A percentile compares a stretch with the other conserved stretches of the same genome.
phyloP scores from a whole-genome alignment of 1,140 invertebrate genomes.

The Lethocerus indicus region DNA sequence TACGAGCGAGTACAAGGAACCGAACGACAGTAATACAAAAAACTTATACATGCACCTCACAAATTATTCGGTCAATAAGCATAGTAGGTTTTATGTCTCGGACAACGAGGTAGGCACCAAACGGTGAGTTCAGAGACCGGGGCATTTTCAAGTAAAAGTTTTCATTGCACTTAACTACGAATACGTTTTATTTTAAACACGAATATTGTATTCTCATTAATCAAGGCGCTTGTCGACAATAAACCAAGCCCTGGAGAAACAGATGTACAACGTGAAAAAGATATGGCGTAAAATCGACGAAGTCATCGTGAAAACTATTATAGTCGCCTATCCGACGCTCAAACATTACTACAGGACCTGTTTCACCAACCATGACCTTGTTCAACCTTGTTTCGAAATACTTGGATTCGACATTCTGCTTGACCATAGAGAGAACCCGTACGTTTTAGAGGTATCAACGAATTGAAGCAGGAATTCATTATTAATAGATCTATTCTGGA shows the following conservation, averaged over 20 bases:
- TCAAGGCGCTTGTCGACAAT: no score
- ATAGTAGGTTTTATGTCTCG: constrained; percentile 58
- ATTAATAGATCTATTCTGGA: no score
- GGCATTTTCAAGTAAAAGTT: background rate
- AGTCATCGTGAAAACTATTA: constrained; percentile 75
- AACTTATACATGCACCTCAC: constrained; percentile 95
- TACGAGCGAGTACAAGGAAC: constrained; percentile 66
- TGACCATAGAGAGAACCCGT: constrained; percentile 69
- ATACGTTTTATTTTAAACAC: background rate
- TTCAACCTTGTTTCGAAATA: constrained; percentile 77
- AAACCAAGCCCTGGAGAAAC: constrained; percentile 14
- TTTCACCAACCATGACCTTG: constrained; percentile 67
- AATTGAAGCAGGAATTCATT: no score
- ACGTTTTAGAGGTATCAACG: constrained; percentile 71
- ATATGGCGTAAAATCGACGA: constrained; percentile 75
- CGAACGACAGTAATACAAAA: constrained; percentile 53
- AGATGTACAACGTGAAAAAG: constrained; percentile 45
- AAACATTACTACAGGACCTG: constrained; percentile 77
- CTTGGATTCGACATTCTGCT: constrained; percentile 76
- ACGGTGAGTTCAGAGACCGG: constrained; percentile 42
- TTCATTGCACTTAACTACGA: background rate
- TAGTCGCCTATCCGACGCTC: constrained; percentile 66
- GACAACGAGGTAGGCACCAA: constrained; percentile 70
- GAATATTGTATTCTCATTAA: no score
- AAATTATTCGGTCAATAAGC: constrained; percentile 92